These are phyloP conservation scores for Dipus sagitta DNA, from an alignment of 2,797 vertebrate genomes.

Conservation along the genomic window DNA sequence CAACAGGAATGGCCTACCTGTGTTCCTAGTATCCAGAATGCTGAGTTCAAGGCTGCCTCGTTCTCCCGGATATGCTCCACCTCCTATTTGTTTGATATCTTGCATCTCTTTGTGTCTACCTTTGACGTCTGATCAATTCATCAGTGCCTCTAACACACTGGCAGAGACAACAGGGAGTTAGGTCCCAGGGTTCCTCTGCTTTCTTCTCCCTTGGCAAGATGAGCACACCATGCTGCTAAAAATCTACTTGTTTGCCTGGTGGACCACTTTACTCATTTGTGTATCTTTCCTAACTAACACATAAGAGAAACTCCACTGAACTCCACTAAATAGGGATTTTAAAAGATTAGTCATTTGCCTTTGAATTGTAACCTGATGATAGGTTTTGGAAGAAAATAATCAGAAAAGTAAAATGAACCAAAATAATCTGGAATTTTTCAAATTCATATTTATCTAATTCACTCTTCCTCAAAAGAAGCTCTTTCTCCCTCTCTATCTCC, in stretches of 20 bases:
- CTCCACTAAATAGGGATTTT: not conserved
- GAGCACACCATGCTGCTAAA: not conserved
- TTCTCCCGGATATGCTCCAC: not conserved
- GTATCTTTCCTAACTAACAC: not conserved
- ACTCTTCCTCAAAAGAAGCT: conserved; percentile 17
- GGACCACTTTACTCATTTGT: not conserved
- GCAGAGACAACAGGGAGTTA: not conserved
- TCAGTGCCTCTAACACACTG: not conserved
- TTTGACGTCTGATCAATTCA: not conserved
- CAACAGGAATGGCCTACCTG: conserved; percentile 3
- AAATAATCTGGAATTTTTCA: not conserved
- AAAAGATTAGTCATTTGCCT: not conserved
- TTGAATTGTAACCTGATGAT: not conserved
- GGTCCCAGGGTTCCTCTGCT: not conserved
- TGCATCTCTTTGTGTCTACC: not conserved
- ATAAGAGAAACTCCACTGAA: not conserved
- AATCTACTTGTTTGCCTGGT: not conserved
- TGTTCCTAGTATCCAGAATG: not conserved
- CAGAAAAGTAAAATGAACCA: conserved; percentile 35
- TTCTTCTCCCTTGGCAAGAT: not conserved
- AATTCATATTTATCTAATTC: not conserved
- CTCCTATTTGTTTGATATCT: not conserved
- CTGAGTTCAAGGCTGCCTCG: not conserved
- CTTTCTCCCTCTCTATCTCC: not conserved
- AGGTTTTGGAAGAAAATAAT: conserved; percentile 37